phyloP scores from a whole-genome alignment of 2,888 invertebrate species.

The Ophonus ardosiacus region DNA sequence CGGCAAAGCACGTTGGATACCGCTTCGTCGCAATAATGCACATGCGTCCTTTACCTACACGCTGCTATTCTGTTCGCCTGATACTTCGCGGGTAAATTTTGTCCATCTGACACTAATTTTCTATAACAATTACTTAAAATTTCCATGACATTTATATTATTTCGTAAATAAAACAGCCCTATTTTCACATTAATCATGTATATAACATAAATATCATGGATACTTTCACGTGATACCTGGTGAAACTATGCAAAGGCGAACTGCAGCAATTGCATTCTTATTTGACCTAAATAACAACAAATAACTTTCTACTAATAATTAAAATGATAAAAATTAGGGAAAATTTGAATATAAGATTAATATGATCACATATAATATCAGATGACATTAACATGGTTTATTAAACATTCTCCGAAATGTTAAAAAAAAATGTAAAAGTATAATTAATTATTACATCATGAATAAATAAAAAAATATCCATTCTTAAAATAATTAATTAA shows the following conservation, averaged over 20 bases:
- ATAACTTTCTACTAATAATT: constrained; percentile 57
- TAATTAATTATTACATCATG: too few species aligned
- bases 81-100: constrained; percentile 55
- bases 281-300: constrained; percentile 61
- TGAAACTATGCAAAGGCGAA: constrained; percentile 28
- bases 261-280: constrained; percentile 52
- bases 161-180: background rate
- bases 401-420: too few species aligned
- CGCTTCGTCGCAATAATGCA: constrained; percentile 25
- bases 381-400: background rate
- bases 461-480: too few species aligned
- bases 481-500: too few species aligned
- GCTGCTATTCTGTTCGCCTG: constrained; percentile 43
- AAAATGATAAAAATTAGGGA: background rate
- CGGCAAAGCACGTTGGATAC: constrained; percentile 22
- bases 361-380: background rate
- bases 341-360: background rate
- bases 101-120: constrained; percentile 30
- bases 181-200: background rate
- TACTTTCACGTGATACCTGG: constrained; percentile 3
- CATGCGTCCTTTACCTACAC: constrained; percentile 21
- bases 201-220: background rate
- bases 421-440: too few species aligned
- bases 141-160: constrained; percentile 19
- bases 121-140: constrained; percentile 30